Base-by-base conservation (phyloP, 2,888 invertebrate species). In the Drosophila kokeensis region DNA sequence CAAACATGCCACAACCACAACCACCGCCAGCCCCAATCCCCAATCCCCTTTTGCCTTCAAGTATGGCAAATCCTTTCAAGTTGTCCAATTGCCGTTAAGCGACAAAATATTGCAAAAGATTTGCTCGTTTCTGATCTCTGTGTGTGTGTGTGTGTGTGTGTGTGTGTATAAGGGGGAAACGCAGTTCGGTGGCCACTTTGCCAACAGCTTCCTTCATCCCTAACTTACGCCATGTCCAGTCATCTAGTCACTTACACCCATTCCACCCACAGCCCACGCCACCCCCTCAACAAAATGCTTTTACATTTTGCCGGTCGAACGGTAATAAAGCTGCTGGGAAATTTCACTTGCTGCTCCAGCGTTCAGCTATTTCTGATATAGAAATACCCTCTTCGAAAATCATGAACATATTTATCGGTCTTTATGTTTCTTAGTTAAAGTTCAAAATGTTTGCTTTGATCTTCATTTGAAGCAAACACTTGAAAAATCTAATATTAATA, bases 61-160 rank as follows among this genome's bases (percentile, higher is more conserved):
- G 48, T 58, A 27, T 21, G 38, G 38, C 29, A 76, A 74, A 59
- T 62, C 59, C 74, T 67, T 70, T 67, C 59, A 78, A 66, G 66
- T 74, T 78, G 64, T 64, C 62, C 70, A 79, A 79, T 68, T 74
- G 70, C 67, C 70, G 69, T 64, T 66, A 64, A 78, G 48, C 63
- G 69, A 62, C 59, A 65, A 57, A 68, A 69, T 76, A 57, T 69
- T 30, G 61, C 68, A 40, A 73, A 74, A 50, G 60, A 74, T 73
- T 68, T 73, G 58, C 69, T 63, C 36, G 45, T 13, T 18, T 27
- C 15, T 15, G 13, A 21, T 53, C 21, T 18, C 15, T 21, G 7
- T 48, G 15, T 10, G 27, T 27, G 15, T 48, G 7, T 27, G 27
- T 27, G 27, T 27, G 29, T n/a, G n/a, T n/a, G n/a, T n/a, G n/a